These are phyloP conservation scores for Acanthaster planci DNA, from an alignment of 35 echinoderm and acorn worm genomes.

Conservation along the genomic window DNA sequence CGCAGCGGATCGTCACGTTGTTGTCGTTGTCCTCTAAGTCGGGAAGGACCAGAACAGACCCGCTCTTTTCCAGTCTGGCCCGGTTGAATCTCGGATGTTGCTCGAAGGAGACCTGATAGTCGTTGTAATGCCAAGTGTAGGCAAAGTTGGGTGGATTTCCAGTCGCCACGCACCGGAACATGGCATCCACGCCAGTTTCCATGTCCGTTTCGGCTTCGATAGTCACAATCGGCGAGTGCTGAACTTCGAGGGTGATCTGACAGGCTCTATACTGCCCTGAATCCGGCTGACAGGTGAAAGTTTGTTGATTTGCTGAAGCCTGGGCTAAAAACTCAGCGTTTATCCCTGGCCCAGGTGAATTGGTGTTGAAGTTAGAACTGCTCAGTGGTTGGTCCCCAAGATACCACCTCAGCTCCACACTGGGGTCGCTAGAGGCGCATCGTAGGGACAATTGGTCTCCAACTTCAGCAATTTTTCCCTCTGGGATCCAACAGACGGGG, in stretches of 20 bases:
- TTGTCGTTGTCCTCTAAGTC: slow-evolving; percentile 20
- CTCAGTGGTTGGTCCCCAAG: background rate
- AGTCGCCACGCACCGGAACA: background rate
- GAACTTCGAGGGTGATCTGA: background rate
- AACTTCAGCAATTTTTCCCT: background rate
- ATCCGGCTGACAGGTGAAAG: slow-evolving; percentile 1
- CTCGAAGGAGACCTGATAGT: background rate
- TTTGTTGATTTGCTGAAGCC: background rate
- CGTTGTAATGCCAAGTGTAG: slow-evolving; percentile 37
- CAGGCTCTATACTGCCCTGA: background rate
- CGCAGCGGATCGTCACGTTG: slow-evolving; percentile 15
- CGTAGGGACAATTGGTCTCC: background rate
- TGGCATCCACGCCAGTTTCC: slow-evolving; percentile 1
- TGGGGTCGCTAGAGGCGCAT: slow-evolving; percentile 18
- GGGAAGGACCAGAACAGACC: slow-evolving; percentile 20
- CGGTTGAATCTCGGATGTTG: slow-evolving; percentile 33
- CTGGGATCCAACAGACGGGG: background rate
- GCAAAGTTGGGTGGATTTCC: slow-evolving; percentile 46
- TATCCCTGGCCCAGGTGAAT: background rate
- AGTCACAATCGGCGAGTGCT: slow-evolving; percentile 1
- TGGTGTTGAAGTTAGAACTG: background rate
- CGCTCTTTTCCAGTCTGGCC: slow-evolving; percentile 25
- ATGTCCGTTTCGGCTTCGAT: background rate
- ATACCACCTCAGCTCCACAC: background rate
- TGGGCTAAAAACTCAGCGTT: background rate